Conservation (phyloP, 2,888 invertebrate genomes). For the Eumerus sabulonum region DNA sequence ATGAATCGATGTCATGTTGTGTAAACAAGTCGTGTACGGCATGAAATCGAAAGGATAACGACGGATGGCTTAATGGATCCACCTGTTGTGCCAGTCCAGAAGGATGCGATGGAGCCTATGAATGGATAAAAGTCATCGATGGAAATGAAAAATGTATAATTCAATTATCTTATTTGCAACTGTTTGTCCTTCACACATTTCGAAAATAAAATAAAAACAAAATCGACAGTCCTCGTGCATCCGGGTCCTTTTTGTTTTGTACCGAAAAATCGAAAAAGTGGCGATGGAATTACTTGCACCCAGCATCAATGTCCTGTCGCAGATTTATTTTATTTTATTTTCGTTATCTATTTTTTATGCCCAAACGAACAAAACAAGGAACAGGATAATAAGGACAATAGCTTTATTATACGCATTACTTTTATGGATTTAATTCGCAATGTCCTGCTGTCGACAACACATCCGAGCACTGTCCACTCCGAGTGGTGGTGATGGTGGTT, state of each 20-base stretch:
- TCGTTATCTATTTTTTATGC: conserved; percentile 77
- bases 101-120: conserved; percentile 6
- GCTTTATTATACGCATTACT: conserved; percentile 72
- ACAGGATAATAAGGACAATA: conserved; percentile 73
- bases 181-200: conserved; percentile 26
- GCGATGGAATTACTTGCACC: not conserved
- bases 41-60: conserved; percentile 12
- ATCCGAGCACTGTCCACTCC: conserved; percentile 13
- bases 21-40: conserved; percentile 61
- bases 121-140: conserved; percentile 62
- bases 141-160: conserved; percentile 68
- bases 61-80: conserved; percentile 47
- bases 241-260: not conserved
- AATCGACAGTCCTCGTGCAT: conserved; percentile 23
- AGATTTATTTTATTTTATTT: conserved; percentile 70
- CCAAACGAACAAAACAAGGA: conserved; percentile 73
- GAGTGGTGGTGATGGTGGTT: not conserved
- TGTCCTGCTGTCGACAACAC: conserved; percentile 72
- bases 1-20: conserved; percentile 68
- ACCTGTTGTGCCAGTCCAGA: conserved; percentile 56
- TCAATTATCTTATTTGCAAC: conserved; percentile 67
- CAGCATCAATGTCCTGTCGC: conserved; percentile 29
- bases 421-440: conserved; percentile 77
- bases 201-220: conserved; percentile 12
- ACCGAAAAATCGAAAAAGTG: no score